Conservation (phyloP, 2,113 vertebrate species). For the Megaceryle torquata region DNA sequence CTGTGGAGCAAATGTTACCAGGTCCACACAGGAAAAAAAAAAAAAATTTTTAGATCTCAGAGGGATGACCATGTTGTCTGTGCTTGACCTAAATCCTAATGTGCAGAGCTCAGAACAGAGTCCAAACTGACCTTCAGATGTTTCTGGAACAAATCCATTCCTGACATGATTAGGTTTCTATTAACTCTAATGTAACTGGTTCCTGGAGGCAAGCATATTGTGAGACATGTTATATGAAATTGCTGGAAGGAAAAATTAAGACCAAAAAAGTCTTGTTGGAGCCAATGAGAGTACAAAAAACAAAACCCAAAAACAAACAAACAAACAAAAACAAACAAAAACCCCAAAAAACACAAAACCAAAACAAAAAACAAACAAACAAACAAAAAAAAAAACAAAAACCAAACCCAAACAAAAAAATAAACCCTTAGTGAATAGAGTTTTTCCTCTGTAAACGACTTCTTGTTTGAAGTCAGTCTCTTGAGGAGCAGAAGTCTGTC, state of each 20-base stretch:
- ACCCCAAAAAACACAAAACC: no score
- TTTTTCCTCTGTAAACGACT: not conserved
- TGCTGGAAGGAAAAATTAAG: not conserved
- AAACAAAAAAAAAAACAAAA: no score
- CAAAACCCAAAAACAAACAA: no score
- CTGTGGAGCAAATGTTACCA: not conserved
- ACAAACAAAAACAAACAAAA: no score
- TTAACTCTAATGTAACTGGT: not conserved
- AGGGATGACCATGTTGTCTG: not conserved
- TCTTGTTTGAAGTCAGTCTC: constrained; percentile 3
- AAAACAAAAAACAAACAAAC: no score
- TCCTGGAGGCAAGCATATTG: not conserved
- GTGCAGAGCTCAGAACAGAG: not conserved
- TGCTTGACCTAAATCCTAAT: not conserved
- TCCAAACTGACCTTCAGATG: constrained; percentile 3
- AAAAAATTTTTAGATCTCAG: not conserved
- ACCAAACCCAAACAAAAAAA: no score
- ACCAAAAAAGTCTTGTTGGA: not conserved
- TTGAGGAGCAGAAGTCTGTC: not conserved
- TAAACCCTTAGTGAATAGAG: not conserved
- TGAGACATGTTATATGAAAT: not conserved
- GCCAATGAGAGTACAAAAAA: not conserved
- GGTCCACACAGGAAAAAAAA: not conserved
- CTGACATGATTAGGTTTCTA: not conserved
- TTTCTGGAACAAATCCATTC: not conserved